phyloP scores from a whole-genome alignment of 1,140 invertebrate genomes.

The Trialeurodes vaporariorum region DNA sequence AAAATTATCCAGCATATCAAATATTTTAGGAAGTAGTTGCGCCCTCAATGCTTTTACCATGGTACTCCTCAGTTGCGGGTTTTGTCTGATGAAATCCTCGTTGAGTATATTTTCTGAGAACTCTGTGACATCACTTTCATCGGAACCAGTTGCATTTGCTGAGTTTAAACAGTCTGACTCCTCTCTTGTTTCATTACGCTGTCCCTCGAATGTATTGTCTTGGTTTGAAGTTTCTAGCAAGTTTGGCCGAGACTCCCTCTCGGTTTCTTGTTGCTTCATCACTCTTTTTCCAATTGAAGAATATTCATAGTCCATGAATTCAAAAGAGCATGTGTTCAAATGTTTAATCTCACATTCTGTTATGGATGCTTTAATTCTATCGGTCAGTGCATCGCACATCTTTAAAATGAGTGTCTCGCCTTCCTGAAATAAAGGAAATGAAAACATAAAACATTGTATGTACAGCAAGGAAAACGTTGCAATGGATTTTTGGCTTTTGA shows the following conservation, averaged over 20 bases:
- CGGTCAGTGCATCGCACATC: no score
- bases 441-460: no score
- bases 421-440: no score
- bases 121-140: background rate
- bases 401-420: no score
- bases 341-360: no score
- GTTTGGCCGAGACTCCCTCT: background rate
- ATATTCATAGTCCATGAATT: background rate
- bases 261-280: background rate
- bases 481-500: no score
- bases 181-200: no score
- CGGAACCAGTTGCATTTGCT: background rate
- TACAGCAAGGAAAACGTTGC: no score
- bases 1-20: background rate
- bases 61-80: background rate
- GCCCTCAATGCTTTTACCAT: background rate
- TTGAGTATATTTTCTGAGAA: background rate
- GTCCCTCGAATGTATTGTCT: background rate
- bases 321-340: background rate
- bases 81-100: background rate
- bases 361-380: no score
- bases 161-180: background rate
- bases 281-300: background rate
- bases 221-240: background rate
- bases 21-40: background rate